These are phyloP conservation scores for Orthosia gothica DNA, from an alignment of 2,888 invertebrate genomes.

Conservation along the genomic window DNA sequence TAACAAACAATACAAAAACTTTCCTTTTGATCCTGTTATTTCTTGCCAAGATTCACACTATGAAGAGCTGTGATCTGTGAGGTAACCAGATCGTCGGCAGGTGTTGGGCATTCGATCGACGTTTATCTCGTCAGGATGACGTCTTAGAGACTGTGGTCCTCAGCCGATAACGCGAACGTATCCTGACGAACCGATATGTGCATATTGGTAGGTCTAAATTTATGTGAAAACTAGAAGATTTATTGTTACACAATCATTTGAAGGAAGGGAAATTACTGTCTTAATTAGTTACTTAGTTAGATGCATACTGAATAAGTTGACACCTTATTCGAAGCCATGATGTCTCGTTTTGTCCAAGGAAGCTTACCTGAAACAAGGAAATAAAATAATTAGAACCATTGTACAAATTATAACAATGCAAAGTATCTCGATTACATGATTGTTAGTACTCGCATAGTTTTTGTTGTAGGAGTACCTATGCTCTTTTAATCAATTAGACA, in stretches of 20 bases:
- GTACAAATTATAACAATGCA: not conserved
- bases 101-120: conserved; percentile 15
- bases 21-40: too few relatives aligned
- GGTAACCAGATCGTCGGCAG: not conserved
- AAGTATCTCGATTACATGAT: not conserved
- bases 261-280: not conserved
- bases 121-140: conserved; percentile 16
- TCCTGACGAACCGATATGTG: not conserved
- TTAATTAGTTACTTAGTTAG: too few relatives aligned
- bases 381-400: not conserved
- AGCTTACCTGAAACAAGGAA: conserved; percentile 59
- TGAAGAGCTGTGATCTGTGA: too few relatives aligned
- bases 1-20: too few relatives aligned
- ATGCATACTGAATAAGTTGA: not conserved
- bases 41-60: too few relatives aligned
- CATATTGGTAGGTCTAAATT: too few relatives aligned
- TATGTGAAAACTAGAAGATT: not conserved
- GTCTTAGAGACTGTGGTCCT: not conserved
- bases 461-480: not conserved
- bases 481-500: not conserved
- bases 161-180: not conserved
- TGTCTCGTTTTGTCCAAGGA: not conserved
- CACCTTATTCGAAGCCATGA: not conserved
- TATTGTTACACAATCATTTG: not conserved
- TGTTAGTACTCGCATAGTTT: not conserved